Evolutionary conservation across 2,888 invertebrate species (phyloP).

Genomic region (Brassicogethes aeneus): DNA sequence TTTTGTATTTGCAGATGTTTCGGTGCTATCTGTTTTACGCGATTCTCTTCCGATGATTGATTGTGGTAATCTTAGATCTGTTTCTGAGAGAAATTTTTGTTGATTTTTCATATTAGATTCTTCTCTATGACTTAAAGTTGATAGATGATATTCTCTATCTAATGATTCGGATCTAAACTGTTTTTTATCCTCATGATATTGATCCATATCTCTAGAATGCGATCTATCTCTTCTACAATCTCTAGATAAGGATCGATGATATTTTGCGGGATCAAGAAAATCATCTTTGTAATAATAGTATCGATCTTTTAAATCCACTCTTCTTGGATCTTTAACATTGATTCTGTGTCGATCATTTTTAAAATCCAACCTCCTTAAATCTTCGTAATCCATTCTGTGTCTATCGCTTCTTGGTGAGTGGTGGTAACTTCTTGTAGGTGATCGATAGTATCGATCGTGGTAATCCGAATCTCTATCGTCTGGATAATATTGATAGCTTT

Average conservation of each 20-base stretch:
- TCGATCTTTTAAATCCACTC: too few relatives aligned
- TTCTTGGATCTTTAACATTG: too few relatives aligned
- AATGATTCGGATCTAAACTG: not conserved
- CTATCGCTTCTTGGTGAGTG: too few relatives aligned
- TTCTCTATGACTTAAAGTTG: not conserved
- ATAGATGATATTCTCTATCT: not conserved
- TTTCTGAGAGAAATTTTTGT: conserved; percentile 33
- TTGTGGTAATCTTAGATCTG: conserved; percentile 30
- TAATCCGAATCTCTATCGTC: too few relatives aligned
- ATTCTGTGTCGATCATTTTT: too few relatives aligned
- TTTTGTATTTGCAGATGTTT: conserved; percentile 19
- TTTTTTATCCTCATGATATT: not conserved
- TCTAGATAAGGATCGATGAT: too few relatives aligned
- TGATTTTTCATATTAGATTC: not conserved
- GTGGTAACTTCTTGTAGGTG: too few relatives aligned
- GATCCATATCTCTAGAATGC: not conserved
- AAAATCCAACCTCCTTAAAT: too few relatives aligned
- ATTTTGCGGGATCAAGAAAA: too few relatives aligned
- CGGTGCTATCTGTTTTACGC: conserved; percentile 13
- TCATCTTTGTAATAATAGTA: not conserved
- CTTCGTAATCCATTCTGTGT: too few relatives aligned
- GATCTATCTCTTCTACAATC: not conserved
- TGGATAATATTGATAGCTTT: not conserved
- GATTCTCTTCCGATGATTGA: conserved; percentile 7
- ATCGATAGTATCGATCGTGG: too few relatives aligned